Conservation (phyloP, 2,888 invertebrate species). For the Ptycholaimellus sp. region DNA sequence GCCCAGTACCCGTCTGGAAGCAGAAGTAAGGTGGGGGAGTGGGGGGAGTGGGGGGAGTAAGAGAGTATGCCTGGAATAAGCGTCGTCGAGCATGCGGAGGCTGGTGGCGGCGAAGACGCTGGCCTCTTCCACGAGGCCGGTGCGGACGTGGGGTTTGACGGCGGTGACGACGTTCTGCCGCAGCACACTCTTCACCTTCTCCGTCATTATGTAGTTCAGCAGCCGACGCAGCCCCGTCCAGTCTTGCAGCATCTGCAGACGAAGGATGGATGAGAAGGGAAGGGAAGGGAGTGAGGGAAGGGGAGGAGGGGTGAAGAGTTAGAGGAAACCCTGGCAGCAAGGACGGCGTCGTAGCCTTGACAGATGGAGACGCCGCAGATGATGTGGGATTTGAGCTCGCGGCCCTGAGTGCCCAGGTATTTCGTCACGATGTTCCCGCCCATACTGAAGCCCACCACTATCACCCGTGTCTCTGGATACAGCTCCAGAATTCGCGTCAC, state of each 20-base stretch:
- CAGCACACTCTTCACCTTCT: slow-evolving; percentile 63
- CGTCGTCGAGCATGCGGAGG: slow-evolving; percentile 61
- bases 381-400: slow-evolving; percentile 32
- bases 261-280: too few relatives aligned
- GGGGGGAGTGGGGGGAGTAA: not conserved
- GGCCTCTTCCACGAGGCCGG: slow-evolving; percentile 35
- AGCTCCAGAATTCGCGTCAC: slow-evolving; percentile 45
- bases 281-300: too few relatives aligned
- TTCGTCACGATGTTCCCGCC: slow-evolving; percentile 80
- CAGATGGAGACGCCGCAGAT: slow-evolving; percentile 73
- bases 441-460: slow-evolving; percentile 72
- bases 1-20: slow-evolving; percentile 45
- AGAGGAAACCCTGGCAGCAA: not conserved
- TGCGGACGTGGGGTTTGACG: slow-evolving; percentile 12
- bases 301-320: not conserved
- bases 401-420: slow-evolving; percentile 53
- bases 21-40: slow-evolving; percentile 2
- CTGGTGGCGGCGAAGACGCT: slow-evolving; percentile 64
- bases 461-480: slow-evolving; percentile 36
- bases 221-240: slow-evolving; percentile 70
- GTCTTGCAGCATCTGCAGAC: slow-evolving; percentile 49
- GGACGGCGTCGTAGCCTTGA: slow-evolving; percentile 46
- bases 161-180: slow-evolving; percentile 49
- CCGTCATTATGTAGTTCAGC: slow-evolving; percentile 74
- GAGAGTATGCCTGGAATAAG: slow-evolving; percentile 39